These are phyloP conservation scores for Mallateleia sp. DNA, from an alignment of 2,888 invertebrate species.

Conservation along the genomic window DNA sequence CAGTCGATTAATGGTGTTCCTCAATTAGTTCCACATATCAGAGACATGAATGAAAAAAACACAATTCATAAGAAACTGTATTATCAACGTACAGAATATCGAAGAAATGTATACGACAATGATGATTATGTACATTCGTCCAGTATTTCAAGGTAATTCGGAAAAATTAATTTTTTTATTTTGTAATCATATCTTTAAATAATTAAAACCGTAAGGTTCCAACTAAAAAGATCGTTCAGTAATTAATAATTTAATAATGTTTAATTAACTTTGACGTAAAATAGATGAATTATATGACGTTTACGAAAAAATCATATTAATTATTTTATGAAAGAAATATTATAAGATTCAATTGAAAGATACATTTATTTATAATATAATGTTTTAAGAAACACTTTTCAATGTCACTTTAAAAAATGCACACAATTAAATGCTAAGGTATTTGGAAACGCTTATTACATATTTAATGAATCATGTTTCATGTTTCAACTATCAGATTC, in stretches of 20 bases:
- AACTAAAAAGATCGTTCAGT: too few species aligned
- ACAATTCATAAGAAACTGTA: slow-evolving; percentile 82
- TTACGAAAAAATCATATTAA: too few species aligned
- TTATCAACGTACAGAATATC: slow-evolving; percentile 77
- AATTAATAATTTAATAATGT: too few species aligned
- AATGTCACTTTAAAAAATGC: slow-evolving; percentile 6
- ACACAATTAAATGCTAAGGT: neutral
- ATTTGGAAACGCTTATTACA: slow-evolving; percentile 80
- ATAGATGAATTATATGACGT: too few species aligned
- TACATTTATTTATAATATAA: neutral
- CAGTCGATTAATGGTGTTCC: slow-evolving; percentile 77
- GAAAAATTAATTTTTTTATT: neutral
- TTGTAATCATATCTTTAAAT: too few species aligned
- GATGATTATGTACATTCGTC: slow-evolving; percentile 36
- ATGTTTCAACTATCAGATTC: slow-evolving; percentile 19
- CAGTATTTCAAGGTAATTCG: slow-evolving; percentile 44
- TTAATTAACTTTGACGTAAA: too few species aligned
- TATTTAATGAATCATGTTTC: neutral
- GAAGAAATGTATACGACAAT: slow-evolving; percentile 7
- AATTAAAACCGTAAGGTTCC: too few species aligned
- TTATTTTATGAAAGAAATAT: too few species aligned
- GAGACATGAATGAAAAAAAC: slow-evolving; percentile 77
- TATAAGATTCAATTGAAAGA: neutral
- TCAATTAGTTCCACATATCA: slow-evolving; percentile 74
- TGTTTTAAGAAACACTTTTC: neutral